Base-by-base conservation (phyloP, 2,888 invertebrate species). In the Diarsia rubi region DNA sequence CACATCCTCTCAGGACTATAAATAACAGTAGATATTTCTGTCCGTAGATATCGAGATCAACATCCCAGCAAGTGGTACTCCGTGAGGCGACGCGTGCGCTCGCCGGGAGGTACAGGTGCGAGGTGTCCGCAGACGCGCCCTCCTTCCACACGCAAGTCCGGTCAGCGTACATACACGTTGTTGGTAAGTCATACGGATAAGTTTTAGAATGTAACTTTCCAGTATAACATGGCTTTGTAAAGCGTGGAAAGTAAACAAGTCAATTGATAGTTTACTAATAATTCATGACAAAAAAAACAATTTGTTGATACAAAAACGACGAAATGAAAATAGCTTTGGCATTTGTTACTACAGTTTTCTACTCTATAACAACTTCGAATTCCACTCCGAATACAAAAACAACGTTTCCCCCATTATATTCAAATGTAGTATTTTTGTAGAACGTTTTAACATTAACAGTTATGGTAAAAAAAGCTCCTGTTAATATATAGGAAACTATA, bases 101-200 rank as follows among this genome's bases (percentile, higher is more conserved):
- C 67, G 97, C 97, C 2, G 98, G 98, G 5, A 97, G 97, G 86
- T 98, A 97, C 91, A 97, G 97, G 44, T 98, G 98, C 90, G 98
- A 98, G 90, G 98, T 98, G 12, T 98, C 98, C 0, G 97, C 98
- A 0, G 98, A 98, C 89, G 97, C 97, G 1, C 98, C 98, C 0
- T 97, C 97, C 42, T 98, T 98, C 92, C 97, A 97, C 90, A 98
- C 98, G 0, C 95, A 97, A 91, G 96, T 97, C 82, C 97, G 97
- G n/a, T 96, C 97, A 4, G 97, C 97, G 57, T 97, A 97, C 91
- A 98, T 98, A 97, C 97, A 98, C 91, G 98, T 98, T 75, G 97
- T 98, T 85, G 97, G 98, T 98, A 90, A 97, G 98, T 98, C 37
- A 47, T 59, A 63, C 3, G 21, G 0, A 59, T 19, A 19, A 19